phyloP scores from a whole-genome alignment of 2,888 invertebrate species.

The Drosophila kambysellisi region DNA sequence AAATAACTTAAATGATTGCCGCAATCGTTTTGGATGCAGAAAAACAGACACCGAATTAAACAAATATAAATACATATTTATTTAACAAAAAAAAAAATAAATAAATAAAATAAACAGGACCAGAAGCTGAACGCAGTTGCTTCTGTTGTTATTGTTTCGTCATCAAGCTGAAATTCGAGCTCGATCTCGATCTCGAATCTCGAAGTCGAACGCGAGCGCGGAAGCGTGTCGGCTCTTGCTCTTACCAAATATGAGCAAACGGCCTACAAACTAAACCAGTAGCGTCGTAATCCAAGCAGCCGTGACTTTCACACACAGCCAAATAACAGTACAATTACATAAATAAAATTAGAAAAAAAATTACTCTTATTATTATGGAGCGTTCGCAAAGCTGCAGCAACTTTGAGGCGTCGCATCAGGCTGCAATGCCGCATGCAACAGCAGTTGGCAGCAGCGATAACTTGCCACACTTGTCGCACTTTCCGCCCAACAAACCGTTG shows the following conservation, averaged over 20 bases:
- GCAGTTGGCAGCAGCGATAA: constrained; percentile 63
- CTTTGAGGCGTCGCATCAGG: constrained; percentile 38
- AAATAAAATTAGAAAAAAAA: background rate
- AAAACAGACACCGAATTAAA: constrained; percentile 35
- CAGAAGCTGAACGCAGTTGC: background rate
- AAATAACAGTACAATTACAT: constrained; percentile 4
- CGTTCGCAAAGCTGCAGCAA: constrained; percentile 74
- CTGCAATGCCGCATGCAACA: constrained; percentile 33
- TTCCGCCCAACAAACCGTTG: constrained; percentile 65
- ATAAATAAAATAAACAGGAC: constrained; percentile 1
- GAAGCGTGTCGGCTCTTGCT: constrained; percentile 59
- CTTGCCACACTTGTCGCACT: constrained; percentile 48
- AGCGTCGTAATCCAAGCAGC: constrained; percentile 50
- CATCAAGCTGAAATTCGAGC: constrained; percentile 26
- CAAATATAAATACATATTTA: constrained; percentile 38
- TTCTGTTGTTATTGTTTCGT: constrained; percentile 7
- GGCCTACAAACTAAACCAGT: constrained; percentile 29
- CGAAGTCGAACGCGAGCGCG: constrained; percentile 38
- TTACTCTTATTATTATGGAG: constrained; percentile 53
- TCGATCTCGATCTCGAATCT: constrained; percentile 27
- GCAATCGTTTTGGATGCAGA: constrained; percentile 21
- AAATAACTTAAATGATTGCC: constrained; percentile 56
- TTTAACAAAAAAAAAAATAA: constrained; percentile 14
- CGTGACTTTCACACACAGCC: constrained; percentile 36
- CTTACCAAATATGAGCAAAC: constrained; percentile 72